phyloP scores from a whole-genome alignment of 2,113 vertebrate genomes.

The Podilymbus podiceps region DNA sequence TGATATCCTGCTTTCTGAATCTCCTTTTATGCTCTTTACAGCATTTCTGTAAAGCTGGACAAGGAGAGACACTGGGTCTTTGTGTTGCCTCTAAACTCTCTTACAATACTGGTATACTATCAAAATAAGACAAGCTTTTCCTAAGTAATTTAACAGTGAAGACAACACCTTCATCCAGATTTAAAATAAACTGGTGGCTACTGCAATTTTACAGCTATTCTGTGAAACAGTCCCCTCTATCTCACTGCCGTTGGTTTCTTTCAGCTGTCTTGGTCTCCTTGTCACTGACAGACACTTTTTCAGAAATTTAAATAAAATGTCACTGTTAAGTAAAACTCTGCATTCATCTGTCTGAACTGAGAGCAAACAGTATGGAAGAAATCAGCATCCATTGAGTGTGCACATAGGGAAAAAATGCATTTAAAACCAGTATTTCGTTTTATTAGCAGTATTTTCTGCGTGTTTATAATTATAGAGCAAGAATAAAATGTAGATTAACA shows the following conservation, averaged over 20 bases:
- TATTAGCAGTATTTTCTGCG: not conserved
- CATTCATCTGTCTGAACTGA: not conserved
- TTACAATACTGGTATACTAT: not conserved
- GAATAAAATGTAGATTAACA: not conserved
- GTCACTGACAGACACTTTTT: not conserved
- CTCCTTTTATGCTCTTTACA: not conserved
- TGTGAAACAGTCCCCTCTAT: not conserved
- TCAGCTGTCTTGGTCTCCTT: not conserved
- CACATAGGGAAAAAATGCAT: not conserved
- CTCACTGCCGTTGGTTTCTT: not conserved
- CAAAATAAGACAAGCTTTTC: not conserved
- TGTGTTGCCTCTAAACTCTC: not conserved
- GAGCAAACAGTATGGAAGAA: not conserved
- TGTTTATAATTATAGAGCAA: fast-evolving
- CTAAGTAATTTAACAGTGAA: not conserved
- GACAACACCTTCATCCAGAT: not conserved
- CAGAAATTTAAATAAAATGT: not conserved
- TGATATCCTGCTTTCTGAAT: not conserved
- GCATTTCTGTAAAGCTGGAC: not conserved
- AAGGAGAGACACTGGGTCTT: not conserved
- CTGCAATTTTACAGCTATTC: not conserved
- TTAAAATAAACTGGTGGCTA: not conserved
- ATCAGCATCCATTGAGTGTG: not conserved
- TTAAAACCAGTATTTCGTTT: not conserved
- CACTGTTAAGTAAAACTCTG: not conserved